Evolutionary conservation across 2,113 vertebrate genomes (phyloP).

Genomic region (Telmatochromis sp.): DNA sequence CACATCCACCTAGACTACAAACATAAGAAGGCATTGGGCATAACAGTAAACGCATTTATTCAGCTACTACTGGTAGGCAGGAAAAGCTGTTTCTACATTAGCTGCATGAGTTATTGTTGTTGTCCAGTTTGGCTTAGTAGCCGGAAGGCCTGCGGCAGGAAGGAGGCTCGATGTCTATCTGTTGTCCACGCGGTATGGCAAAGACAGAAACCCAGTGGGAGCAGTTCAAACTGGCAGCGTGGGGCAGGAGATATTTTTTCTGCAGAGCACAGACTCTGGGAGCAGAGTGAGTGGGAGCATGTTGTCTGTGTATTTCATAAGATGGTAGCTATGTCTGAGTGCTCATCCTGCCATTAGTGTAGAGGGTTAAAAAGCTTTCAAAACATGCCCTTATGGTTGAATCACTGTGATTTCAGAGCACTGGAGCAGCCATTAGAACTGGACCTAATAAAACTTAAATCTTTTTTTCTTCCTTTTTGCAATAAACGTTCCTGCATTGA

Average conservation of each 20-base stretch:
- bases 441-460: background rate
- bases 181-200: background rate
- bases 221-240: constrained; percentile 5
- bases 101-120: constrained; percentile 1
- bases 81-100: background rate
- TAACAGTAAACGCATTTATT: background rate
- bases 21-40: background rate
- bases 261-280: constrained; percentile 13
- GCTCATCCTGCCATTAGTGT: constrained; percentile 38
- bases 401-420: constrained; percentile 21
- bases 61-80: background rate
- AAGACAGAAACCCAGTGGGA: constrained; percentile 39
- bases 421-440: constrained; percentile 5
- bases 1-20: background rate
- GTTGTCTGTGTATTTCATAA: constrained; percentile 49
- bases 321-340: constrained; percentile 34
- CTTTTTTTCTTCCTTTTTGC: background rate
- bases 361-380: constrained; percentile 48
- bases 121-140: constrained; percentile 14
- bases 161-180: constrained; percentile 23
- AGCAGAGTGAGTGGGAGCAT: constrained; percentile 48
- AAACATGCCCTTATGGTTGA: constrained; percentile 17
- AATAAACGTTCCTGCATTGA: background rate
- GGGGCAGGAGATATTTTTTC: constrained; percentile 42
- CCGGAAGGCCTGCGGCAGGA: constrained; percentile 16